Conservation (phyloP, 2,888 invertebrate species). For the Pollenia griseotomentosa region DNA sequence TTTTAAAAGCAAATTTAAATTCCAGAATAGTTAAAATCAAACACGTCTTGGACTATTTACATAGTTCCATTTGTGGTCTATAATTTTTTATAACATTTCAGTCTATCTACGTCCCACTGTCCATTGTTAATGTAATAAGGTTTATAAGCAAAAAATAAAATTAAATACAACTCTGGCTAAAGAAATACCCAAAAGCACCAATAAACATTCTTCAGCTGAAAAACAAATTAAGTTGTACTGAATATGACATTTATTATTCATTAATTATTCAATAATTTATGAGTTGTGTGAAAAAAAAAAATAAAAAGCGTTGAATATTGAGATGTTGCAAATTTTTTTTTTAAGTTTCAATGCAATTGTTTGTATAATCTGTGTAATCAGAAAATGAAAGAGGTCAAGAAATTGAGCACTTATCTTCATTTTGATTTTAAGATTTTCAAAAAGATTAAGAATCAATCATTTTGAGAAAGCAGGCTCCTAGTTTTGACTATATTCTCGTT, state of each 20-base stretch:
- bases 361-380: conserved; percentile 12
- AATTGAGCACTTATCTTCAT: conserved; percentile 1
- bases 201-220: conserved; percentile 33
- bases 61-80: too few relatives aligned
- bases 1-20: too few relatives aligned
- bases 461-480: too few relatives aligned
- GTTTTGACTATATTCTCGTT: too few relatives aligned
- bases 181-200: conserved; percentile 9
- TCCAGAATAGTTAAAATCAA: too few relatives aligned
- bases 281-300: conserved; percentile 28
- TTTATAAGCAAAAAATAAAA: conserved; percentile 7
- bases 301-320: not conserved
- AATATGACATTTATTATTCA: conserved; percentile 69
- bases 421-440: not conserved
- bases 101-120: conserved; percentile 5
- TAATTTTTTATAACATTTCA: not conserved
- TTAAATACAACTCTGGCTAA: not conserved
- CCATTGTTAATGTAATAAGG: not conserved
- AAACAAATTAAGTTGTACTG: conserved; percentile 53
- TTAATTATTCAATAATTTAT: conserved; percentile 66
- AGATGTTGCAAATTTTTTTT: conserved; percentile 8
- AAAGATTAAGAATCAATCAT: not conserved
- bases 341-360: conserved; percentile 24
- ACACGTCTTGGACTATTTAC: too few relatives aligned
- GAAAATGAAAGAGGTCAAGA: conserved; percentile 7